Base-by-base conservation (phyloP, 2,888 invertebrate species). In the Cheilosia scutellata region DNA sequence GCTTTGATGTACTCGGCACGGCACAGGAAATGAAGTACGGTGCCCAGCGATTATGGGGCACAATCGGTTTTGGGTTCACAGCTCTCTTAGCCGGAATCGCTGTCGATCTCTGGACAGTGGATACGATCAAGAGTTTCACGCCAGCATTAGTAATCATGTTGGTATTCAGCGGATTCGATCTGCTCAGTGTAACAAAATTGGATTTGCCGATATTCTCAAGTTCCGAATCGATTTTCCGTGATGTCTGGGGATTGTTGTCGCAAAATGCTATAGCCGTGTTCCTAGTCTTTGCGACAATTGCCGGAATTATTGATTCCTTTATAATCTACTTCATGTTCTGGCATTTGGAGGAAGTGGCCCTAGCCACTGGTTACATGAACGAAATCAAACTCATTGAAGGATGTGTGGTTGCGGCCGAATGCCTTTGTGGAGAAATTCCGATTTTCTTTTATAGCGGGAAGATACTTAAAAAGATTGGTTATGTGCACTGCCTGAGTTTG, bases 241-340 rank as follows among this genome's bases (percentile, higher is more conserved):
- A 96, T 75, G 93, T 96, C 1, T 93, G 93, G 37, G 91, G 93
- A 2, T 92, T 97, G 1, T 90, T 97, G 33, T 93, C 93, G 27
- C 94, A 95, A 87, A 95, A 94, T 0, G 93, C 94, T 0, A 95
- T 97, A 0, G 89, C 95, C 0, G 93, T 95, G 9, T 97, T 97
- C 91, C 93, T 97, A 16, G 90, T 93, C 0, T 97, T 96, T 90
- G 95, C 96, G 0, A 94, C 95, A 0, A 93, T 96, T 9, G 96
- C 95, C 0, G 97, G 97, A 0, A 95, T 96, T 0, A 93, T 96
- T 33, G 97, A 97, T 89, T 95, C 96, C 63, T 96, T 96, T 91
- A 94, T 97, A 66, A 95, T 96, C 16, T 97, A 96, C 89, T 97
- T 96, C 89, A 94, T 96, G 93, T 96, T 97, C 90, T 97, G 97